A percentile compares a stretch with the other conserved stretches of the same genome.
These are phyloP conservation scores for Andricus quercusramuli DNA, from an alignment of 2,888 invertebrate species.

Conservation along the genomic window DNA sequence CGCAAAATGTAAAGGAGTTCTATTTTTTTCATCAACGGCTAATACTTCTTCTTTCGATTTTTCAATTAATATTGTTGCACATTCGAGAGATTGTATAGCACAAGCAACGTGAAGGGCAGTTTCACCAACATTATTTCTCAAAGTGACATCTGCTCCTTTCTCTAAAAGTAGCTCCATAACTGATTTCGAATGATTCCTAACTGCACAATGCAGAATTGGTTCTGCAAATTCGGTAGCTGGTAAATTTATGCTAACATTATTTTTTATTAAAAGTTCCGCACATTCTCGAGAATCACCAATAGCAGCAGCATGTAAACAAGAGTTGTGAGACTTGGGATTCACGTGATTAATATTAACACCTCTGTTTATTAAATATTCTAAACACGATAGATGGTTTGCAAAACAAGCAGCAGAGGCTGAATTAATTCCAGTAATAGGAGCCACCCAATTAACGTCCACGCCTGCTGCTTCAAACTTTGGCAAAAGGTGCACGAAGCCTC, in stretches of 20 bases:
- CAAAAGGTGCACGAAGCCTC: conserved; percentile 85
- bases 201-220: conserved; percentile 80
- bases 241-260: conserved; percentile 73
- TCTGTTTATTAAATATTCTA: conserved; percentile 84
- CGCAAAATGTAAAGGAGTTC: conserved; percentile 78
- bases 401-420: conserved; percentile 88
- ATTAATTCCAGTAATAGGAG: conserved; percentile 86
- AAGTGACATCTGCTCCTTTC: conserved; percentile 76
- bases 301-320: conserved; percentile 80
- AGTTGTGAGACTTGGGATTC: conserved; percentile 64
- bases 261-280: conserved; percentile 75
- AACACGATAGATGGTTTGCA: conserved; percentile 86
- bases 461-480: conserved; percentile 84
- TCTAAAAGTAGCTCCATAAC: conserved; percentile 75
- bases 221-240: conserved; percentile 68
- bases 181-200: conserved; percentile 71
- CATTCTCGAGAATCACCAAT: conserved; percentile 78
- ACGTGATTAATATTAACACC: conserved; percentile 85
- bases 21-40: conserved; percentile 72
- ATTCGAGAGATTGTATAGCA: conserved; percentile 70
- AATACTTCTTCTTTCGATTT: conserved; percentile 73
- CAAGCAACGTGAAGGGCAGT: conserved; percentile 80
- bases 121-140: conserved; percentile 76
- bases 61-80: conserved; percentile 71
- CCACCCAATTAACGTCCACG: conserved; percentile 85